These are phyloP conservation scores for Anguilla anguilla DNA, from an alignment of 2,797 vertebrate species.

Conservation along the genomic window DNA sequence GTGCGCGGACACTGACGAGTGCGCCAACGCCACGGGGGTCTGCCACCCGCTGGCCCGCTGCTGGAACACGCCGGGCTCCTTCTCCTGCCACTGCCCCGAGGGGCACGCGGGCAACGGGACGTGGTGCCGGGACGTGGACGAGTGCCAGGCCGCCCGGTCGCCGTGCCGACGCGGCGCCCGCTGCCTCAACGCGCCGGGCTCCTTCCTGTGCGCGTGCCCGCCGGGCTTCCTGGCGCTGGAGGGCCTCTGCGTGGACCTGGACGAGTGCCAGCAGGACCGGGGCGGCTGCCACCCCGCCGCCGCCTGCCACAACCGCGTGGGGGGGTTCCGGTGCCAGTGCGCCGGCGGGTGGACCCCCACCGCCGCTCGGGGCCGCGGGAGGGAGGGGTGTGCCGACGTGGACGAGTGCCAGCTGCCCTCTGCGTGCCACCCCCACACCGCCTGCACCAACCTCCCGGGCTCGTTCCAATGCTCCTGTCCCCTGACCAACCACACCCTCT, in stretches of 20 bases:
- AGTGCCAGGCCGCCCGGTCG: slow-evolving; percentile 60
- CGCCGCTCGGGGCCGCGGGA: slow-evolving; percentile 55
- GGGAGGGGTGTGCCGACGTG: slow-evolving; percentile 67
- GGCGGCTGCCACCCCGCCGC: slow-evolving; percentile 70
- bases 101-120: slow-evolving; percentile 74
- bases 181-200: slow-evolving; percentile 77
- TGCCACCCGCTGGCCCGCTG: slow-evolving; percentile 72
- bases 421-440: slow-evolving; percentile 58
- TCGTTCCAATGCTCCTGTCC: slow-evolving; percentile 72
- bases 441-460: slow-evolving; percentile 71
- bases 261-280: slow-evolving; percentile 72
- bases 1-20: slow-evolving; percentile 77
- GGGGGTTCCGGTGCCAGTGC: slow-evolving; percentile 72
- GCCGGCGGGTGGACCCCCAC: slow-evolving; percentile 65
- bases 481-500: slow-evolving; percentile 49
- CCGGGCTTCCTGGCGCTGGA: slow-evolving; percentile 67
- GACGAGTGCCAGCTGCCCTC: slow-evolving; percentile 68
- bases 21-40: slow-evolving; percentile 49
- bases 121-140: slow-evolving; percentile 75
- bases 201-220: slow-evolving; percentile 70
- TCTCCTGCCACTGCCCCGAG: slow-evolving; percentile 71
- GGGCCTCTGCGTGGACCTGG: slow-evolving; percentile 70
- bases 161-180: slow-evolving; percentile 67
- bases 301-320: slow-evolving; percentile 69
- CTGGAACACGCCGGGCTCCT: slow-evolving; percentile 75